A percentile compares a stretch with the other conserved stretches of the same genome.
Conservation (phyloP, 2,113 vertebrate species). For the Quiscalus mexicanus region DNA sequence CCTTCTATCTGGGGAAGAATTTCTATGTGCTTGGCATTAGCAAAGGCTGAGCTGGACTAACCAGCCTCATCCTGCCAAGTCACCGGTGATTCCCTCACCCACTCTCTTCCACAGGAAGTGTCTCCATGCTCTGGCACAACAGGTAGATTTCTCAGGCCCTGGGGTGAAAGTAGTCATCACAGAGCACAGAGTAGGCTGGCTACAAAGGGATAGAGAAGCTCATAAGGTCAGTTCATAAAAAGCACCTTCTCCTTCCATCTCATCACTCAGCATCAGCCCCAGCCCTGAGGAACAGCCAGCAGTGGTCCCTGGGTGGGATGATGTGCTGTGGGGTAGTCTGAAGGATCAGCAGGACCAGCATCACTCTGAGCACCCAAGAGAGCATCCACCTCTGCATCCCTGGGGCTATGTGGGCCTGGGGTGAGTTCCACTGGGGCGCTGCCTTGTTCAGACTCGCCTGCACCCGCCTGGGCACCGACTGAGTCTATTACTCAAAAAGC, state of each 20-base stretch:
- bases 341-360: not conserved
- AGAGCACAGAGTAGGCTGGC: not conserved
- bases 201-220: not conserved
- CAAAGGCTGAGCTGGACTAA: not conserved
- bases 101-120: not conserved
- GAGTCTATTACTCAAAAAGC: not conserved
- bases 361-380: not conserved
- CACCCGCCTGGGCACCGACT: accelerated
- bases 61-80: not conserved
- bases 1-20: not conserved
- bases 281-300: not conserved
- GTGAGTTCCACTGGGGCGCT: not conserved
- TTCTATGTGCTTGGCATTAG: not conserved
- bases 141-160: not conserved
- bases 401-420: not conserved
- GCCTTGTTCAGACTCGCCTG: not conserved
- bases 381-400: not conserved
- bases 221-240: not conserved
- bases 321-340: accelerated
- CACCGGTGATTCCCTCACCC: not conserved
- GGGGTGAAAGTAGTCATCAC: not conserved
- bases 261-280: not conserved
- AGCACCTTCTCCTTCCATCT: not conserved
- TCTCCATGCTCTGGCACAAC: not conserved
- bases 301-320: not conserved